A percentile compares a stretch with the other conserved stretches of the same genome.
phyloP scores from a whole-genome alignment of 2,888 invertebrate species.

The Oasisia sp. region DNA sequence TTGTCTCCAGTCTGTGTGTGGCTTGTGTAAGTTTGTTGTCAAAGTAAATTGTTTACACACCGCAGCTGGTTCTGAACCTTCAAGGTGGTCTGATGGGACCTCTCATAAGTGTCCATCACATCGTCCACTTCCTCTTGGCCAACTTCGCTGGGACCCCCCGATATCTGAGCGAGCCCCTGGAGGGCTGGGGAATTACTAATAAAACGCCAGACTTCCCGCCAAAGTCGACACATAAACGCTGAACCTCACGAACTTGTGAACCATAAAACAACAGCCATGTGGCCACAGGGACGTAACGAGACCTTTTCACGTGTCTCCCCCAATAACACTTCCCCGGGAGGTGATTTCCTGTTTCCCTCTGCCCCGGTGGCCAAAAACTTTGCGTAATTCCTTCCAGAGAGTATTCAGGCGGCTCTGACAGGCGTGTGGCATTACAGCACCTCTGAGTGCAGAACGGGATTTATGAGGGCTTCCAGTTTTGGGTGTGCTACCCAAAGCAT shows the following conservation, averaged over 20 bases:
- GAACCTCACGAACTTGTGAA: not conserved
- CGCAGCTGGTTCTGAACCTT: not conserved
- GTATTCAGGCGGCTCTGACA: not conserved
- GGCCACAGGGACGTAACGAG: not conserved
- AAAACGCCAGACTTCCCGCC: not conserved
- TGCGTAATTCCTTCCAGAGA: not conserved
- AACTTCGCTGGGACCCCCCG: not conserved
- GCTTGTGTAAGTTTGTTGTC: not conserved
- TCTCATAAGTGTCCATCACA: not conserved
- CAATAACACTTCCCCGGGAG: not conserved
- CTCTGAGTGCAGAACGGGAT: not conserved
- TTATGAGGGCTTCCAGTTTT: not conserved
- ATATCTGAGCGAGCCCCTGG: not conserved
- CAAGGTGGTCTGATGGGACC: constrained; percentile 6
- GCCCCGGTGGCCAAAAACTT: not conserved
- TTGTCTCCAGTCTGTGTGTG: not conserved
- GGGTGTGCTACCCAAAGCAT: not conserved
- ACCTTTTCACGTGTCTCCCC: constrained; percentile 17
- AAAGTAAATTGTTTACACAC: constrained; percentile 10
- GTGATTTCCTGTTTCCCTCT: not conserved
- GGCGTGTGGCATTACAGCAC: not conserved
- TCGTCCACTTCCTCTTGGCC: not conserved
- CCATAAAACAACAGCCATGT: constrained; percentile 17
- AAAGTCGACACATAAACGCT: not conserved
- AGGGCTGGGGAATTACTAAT: not conserved